Conservation (phyloP, 2,888 invertebrate genomes). For the Cheilosia urbana region DNA sequence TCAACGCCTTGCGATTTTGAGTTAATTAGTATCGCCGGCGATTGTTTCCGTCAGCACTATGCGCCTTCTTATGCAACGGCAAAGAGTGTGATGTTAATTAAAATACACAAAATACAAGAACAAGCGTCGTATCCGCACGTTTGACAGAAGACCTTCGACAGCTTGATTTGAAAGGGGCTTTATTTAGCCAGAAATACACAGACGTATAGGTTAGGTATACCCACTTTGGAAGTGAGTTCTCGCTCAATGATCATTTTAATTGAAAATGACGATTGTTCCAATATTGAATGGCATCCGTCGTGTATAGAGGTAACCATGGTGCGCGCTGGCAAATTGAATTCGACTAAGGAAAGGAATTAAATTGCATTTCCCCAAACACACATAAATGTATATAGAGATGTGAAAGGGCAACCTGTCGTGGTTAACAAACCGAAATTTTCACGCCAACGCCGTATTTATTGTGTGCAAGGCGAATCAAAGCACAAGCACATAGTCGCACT, state of each 20-base stretch:
- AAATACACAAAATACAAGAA: slow-evolving; percentile 19
- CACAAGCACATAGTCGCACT: slow-evolving; percentile 29
- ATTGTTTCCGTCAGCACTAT: slow-evolving; percentile 6
- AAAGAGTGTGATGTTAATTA: slow-evolving; percentile 36
- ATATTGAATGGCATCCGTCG: slow-evolving; percentile 12
- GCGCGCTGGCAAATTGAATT: background rate
- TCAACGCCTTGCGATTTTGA: background rate
- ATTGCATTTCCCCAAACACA: slow-evolving; percentile 16
- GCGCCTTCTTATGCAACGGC: slow-evolving; percentile 15
- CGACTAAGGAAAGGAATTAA: slow-evolving; percentile 13
- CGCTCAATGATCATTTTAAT: slow-evolving; percentile 56
- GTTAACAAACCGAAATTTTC: slow-evolving; percentile 56
- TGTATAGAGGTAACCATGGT: slow-evolving; percentile 21
- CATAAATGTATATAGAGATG: no score
- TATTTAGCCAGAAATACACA: background rate
- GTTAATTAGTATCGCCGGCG: slow-evolving; percentile 39
- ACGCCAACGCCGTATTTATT: slow-evolving; percentile 43
- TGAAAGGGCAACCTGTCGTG: background rate
- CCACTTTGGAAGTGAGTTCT: slow-evolving; percentile 4
- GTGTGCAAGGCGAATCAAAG: slow-evolving; percentile 18
- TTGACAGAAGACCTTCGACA: slow-evolving; percentile 53
- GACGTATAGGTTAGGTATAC: background rate
- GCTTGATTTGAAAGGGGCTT: slow-evolving; percentile 25
- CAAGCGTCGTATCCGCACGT: slow-evolving; percentile 16
- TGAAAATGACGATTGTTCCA: slow-evolving; percentile 42